Base-by-base conservation (phyloP, 2,797 vertebrate species). In the Leptodactylus fallax region DNA sequence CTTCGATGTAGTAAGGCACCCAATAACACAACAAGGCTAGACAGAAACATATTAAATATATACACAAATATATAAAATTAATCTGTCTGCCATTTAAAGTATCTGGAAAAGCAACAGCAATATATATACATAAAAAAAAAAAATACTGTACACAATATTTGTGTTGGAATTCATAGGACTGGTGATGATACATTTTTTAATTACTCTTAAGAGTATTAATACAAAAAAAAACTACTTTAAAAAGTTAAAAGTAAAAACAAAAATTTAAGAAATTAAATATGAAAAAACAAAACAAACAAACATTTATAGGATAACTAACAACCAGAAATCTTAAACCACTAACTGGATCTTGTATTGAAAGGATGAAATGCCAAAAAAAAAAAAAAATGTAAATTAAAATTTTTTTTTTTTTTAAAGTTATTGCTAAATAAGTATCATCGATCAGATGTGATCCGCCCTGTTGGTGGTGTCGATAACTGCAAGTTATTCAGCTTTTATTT, bases 41-140 rank as follows among this genome's bases (percentile, higher is more conserved):
- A 23, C 10, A 58, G 60, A 21, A 61, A n/a, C 6, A 71, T 25
- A n/a, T n/a, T n/a, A 36, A 21, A 16, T 16, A 69, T 72, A 79
- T 51, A 45, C 83, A 85, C 13, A 88, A 85, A 85, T 85, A 88
- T 71, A 71, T 47, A 77, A 61, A 69, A 74, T 81, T 72, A 87
- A 79, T 85, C 23, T 85, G 19, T 81, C 19, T 79, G 23, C 60
- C 65, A 85, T 56, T 76, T 56, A 84, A 80, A 88, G 74, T 85
- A 87, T 83, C 77, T 83, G 61, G 72, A 74, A 65, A 80, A 84
- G 61, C 63, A 13, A 81, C 12, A 16, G 74, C 17, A 63, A 23
- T 21, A 14, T 11, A 49, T 56, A 4, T 6, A 17, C 74, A 81
- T 85, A 61, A 85, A 84, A 74, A 81, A 3, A 45, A 17, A 45